Conservation (phyloP, 2,113 vertebrate genomes). For the Cochlearius cochlearius region DNA sequence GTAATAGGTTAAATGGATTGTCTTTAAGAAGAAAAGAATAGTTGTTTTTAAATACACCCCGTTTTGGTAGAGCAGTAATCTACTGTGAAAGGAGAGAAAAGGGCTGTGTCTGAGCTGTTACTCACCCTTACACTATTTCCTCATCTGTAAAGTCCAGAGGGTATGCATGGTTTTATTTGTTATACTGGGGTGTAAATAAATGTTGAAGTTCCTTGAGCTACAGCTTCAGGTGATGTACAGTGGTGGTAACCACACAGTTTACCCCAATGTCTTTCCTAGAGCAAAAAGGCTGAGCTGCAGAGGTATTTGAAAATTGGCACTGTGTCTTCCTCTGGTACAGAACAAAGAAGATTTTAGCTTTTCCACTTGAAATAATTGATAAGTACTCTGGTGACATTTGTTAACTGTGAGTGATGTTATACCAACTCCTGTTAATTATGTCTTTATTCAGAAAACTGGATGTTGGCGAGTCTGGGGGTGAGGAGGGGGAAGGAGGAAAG, state of each 20-base stretch:
- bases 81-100: neutral
- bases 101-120: neutral
- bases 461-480: neutral
- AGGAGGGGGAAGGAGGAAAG: neutral
- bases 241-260: neutral
- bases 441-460: neutral
- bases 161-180: neutral
- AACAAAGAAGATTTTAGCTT: neutral
- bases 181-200: neutral
- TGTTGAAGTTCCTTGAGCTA: neutral
- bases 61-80: neutral
- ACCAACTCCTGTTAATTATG: neutral
- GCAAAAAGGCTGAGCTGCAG: neutral
- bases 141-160: neutral
- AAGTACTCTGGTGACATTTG: neutral
- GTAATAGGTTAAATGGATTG: neutral
- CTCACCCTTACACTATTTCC: neutral
- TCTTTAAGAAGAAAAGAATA: neutral
- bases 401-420: neutral
- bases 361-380: neutral
- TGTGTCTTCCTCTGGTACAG: neutral
- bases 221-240: neutral
- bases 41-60: neutral
- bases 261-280: rapidly evolving
- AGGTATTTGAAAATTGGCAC: neutral